Evolutionary conservation across 2,797 vertebrate genomes (phyloP).

Genomic region (Argyrosomus regius): DNA sequence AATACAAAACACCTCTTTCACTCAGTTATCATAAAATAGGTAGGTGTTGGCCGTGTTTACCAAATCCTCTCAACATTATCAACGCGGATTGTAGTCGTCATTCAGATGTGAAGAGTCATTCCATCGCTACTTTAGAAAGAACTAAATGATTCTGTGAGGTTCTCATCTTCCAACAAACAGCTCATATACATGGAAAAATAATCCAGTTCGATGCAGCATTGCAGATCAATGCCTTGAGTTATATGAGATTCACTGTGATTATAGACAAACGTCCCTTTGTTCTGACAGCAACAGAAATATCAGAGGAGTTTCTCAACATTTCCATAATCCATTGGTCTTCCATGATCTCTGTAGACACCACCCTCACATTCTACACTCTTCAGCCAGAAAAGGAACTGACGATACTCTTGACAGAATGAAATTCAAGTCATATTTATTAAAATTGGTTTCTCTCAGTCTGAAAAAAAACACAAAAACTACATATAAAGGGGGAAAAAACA

Average conservation of each 20-base stretch:
- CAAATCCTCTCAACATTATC: constrained; percentile 37
- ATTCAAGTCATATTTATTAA: constrained; percentile 80
- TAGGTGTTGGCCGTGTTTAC: constrained; percentile 50
- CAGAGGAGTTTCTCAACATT: constrained; percentile 5
- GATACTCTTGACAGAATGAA: constrained; percentile 62
- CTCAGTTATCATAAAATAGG: constrained; percentile 78
- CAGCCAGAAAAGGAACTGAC: constrained; percentile 36
- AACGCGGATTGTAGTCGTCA: constrained; percentile 20
- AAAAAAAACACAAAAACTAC: constrained; percentile 55
- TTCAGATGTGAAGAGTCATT: constrained; percentile 51
- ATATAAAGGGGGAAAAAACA: constrained; percentile 44
- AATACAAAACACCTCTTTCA: constrained; percentile 81
- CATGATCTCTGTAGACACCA: not conserved
- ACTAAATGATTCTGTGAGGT: constrained; percentile 53
- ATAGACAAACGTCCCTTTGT: constrained; percentile 37
- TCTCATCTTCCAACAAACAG: constrained; percentile 50
- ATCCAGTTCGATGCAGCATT: constrained; percentile 52
- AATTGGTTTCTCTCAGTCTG: constrained; percentile 61
- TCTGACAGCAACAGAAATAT: constrained; percentile 33
- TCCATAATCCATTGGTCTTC: constrained; percentile 12
- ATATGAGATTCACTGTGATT: constrained; percentile 28
- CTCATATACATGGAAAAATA: constrained; percentile 16
- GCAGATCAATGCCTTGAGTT: constrained; percentile 21
- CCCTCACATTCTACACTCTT: constrained; percentile 26
- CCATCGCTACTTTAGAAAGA: constrained; percentile 61